phyloP scores from a whole-genome alignment of 2,113 vertebrate species.

The Typhlomys cinereus region DNA sequence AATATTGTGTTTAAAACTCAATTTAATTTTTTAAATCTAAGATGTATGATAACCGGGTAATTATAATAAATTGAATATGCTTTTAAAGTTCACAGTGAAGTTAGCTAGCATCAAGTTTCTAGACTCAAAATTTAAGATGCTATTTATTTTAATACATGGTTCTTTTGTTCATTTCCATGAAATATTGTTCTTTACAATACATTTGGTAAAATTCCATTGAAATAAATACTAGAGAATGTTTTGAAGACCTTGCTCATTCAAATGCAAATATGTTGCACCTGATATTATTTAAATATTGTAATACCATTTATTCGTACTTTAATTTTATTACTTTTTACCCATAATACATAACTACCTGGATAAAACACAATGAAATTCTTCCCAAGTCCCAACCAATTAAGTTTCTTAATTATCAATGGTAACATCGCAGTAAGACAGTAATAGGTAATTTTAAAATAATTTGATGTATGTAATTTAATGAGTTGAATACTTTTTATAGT shows the following conservation, averaged over 20 bases:
- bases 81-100: constrained; percentile 37
- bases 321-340: constrained; percentile 2
- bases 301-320: constrained; percentile 11
- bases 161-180: constrained; percentile 1
- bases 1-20: constrained; percentile 19
- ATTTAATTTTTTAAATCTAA: constrained; percentile 43
- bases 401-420: neutral
- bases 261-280: constrained; percentile 21
- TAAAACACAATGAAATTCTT: constrained; percentile 2
- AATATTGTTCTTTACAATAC: neutral
- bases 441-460: neutral
- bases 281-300: constrained; percentile 23
- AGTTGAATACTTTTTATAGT: neutral
- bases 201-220: neutral
- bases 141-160: constrained; percentile 19
- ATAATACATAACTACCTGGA: neutral
- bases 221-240: neutral
- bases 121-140: constrained; percentile 4
- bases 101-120: constrained; percentile 25
- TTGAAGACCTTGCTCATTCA: constrained; percentile 9
- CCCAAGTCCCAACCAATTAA: neutral
- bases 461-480: neutral
- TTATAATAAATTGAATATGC: constrained; percentile 54
- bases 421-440: neutral
- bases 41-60: constrained; percentile 59